Conservation (phyloP, 2,113 vertebrate species). For the Protobothrops flavoviridis region DNA sequence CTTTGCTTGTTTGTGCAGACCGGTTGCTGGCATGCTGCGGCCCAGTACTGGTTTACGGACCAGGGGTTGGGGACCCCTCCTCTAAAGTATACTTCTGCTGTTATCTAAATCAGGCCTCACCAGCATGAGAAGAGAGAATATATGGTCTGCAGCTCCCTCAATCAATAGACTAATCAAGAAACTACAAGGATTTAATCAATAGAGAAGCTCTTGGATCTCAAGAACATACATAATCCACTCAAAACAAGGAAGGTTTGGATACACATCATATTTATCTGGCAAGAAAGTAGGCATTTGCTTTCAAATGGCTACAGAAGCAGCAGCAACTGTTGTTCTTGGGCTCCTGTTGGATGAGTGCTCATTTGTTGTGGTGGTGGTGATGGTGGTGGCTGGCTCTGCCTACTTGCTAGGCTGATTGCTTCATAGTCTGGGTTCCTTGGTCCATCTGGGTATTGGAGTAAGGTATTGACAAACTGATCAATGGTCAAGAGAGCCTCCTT, state of each 20-base stretch:
- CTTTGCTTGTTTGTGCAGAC: no score
- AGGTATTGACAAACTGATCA: not conserved
- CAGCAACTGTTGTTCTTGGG: not conserved
- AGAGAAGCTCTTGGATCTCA: not conserved
- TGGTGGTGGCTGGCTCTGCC: not conserved
- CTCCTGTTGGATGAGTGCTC: not conserved
- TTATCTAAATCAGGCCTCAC: not conserved
- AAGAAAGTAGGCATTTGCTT: not conserved
- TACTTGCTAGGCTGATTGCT: not conserved
- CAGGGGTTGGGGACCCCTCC: no score
- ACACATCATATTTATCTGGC: not conserved
- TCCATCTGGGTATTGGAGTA: not conserved
- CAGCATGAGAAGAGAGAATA: not conserved
- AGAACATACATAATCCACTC: not conserved
- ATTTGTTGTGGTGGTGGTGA: not conserved
- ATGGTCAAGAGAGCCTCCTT: not conserved
- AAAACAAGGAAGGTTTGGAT: not conserved
- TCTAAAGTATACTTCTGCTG: not conserved
- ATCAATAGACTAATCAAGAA: not conserved
- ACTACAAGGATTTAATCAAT: not conserved
- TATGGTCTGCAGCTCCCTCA: not conserved
- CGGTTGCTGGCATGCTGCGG: no score
- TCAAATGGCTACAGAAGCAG: not conserved
- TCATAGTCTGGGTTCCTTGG: not conserved
- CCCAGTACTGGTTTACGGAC: no score